These are phyloP conservation scores for Harpagoxenus sublaevis DNA, from an alignment of 2,888 invertebrate species.

Conservation along the genomic window DNA sequence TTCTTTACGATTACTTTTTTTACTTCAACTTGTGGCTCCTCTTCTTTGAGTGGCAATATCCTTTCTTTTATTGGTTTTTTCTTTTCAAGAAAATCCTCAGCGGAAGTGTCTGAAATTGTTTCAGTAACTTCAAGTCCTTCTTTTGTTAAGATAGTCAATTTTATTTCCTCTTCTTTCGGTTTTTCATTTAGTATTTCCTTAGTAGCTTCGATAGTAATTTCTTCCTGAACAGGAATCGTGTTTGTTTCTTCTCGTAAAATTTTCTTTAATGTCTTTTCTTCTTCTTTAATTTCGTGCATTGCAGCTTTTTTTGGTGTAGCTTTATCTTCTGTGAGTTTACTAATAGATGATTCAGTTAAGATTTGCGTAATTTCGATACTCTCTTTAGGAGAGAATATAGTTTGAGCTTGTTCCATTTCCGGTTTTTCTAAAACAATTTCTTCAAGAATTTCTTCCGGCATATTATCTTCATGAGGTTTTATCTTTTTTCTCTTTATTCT, in stretches of 20 bases:
- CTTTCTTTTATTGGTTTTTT: slow-evolving; percentile 64
- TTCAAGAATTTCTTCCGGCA: slow-evolving; percentile 75
- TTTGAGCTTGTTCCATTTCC: slow-evolving; percentile 62
- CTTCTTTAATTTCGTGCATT: not conserved
- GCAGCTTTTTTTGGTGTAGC: slow-evolving; percentile 71
- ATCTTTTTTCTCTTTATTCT: slow-evolving; percentile 76
- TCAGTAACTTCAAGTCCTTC: slow-evolving; percentile 80
- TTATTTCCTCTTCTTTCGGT: slow-evolving; percentile 75
- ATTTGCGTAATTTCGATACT: slow-evolving; percentile 69
- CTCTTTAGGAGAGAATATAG: slow-evolving; percentile 70
- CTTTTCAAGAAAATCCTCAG: slow-evolving; percentile 72
- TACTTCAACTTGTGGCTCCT: slow-evolving; percentile 80
- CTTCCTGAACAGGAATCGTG: slow-evolving; percentile 70
- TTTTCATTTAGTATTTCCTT: slow-evolving; percentile 77
- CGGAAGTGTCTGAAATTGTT: slow-evolving; percentile 66
- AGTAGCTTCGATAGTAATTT: slow-evolving; percentile 75
- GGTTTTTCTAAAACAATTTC: slow-evolving; percentile 71
- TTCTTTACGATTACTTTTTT: slow-evolving; percentile 68
- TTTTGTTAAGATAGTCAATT: slow-evolving; percentile 81
- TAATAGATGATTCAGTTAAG: slow-evolving; percentile 66
- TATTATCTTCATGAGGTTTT: slow-evolving; percentile 64
- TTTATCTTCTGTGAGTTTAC: slow-evolving; percentile 72
- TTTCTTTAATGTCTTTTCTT: slow-evolving; percentile 20
- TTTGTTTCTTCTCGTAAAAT: slow-evolving; percentile 63
- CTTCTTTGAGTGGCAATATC: slow-evolving; percentile 64